Conservation (phyloP, 2,797 vertebrate species). For the Todus mexicanus region DNA sequence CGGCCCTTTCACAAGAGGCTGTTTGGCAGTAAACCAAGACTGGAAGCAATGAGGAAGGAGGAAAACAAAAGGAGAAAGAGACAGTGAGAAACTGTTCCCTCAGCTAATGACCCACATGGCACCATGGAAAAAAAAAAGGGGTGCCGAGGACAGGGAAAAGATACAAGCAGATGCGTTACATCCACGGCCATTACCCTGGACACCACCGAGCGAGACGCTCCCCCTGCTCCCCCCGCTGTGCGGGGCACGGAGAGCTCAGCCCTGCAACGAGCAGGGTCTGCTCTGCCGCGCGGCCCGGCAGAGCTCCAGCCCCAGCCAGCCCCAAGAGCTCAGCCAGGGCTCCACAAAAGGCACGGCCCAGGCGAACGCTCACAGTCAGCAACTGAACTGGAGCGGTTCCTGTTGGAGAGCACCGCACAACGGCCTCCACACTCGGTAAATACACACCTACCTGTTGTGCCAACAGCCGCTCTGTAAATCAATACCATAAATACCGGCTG, state of each 20-base stretch:
- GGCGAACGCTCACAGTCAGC: neutral
- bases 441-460: neutral
- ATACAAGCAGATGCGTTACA: neutral
- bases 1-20: constrained; percentile 83
- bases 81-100: constrained; percentile 69
- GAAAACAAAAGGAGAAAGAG: constrained; percentile 78
- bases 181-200: neutral
- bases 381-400: neutral
- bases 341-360: neutral
- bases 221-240: neutral
- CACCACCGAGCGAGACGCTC: neutral
- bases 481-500: neutral
- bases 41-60: constrained; percentile 74
- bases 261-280: neutral
- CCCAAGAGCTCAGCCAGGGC: neutral
- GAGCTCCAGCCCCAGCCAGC: neutral
- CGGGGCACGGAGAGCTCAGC: neutral
- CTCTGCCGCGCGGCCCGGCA: neutral
- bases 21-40: constrained; percentile 81
- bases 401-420: neutral
- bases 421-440: neutral
- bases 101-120: constrained; percentile 32
- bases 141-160: neutral
- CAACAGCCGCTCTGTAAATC: neutral
- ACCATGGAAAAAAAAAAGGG: constrained; percentile 35